phyloP scores from a whole-genome alignment of 2,113 vertebrate genomes.

The Osmerus mordax region DNA sequence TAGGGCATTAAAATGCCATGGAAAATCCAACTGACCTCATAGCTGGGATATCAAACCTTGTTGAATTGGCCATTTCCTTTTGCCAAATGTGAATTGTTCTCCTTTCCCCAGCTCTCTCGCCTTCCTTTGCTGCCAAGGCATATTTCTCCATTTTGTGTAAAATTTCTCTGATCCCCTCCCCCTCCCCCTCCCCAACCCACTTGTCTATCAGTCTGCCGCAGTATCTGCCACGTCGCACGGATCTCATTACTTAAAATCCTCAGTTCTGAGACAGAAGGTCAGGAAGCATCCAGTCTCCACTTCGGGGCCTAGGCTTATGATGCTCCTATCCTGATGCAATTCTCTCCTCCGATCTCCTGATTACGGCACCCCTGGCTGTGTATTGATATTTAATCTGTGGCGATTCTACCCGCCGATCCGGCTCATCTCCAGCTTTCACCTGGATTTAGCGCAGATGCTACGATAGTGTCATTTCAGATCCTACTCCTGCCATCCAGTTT shows the following conservation, averaged over 20 bases:
- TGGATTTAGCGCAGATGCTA: no score
- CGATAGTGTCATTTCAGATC: no score
- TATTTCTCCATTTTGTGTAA: slow-evolving; percentile 46
- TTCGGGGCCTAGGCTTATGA: slow-evolving; percentile 61
- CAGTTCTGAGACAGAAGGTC: slow-evolving; percentile 71
- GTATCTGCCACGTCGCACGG: slow-evolving; percentile 57
- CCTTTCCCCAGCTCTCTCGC: slow-evolving; percentile 35
- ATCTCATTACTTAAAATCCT: slow-evolving; percentile 72
- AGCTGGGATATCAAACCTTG: not conserved
- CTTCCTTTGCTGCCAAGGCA: slow-evolving; percentile 35
- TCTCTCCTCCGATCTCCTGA: slow-evolving; percentile 61
- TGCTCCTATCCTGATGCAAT: slow-evolving; percentile 69
- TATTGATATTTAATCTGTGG: slow-evolving; percentile 59
- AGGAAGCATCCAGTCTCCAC: slow-evolving; percentile 69
- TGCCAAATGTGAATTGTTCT: not conserved
- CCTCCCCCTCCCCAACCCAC: slow-evolving; percentile 10
- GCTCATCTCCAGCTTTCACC: slow-evolving; percentile 22
- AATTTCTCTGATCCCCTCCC: slow-evolving; percentile 52
- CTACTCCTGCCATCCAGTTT: no score
- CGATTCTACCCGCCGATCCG: slow-evolving; percentile 47
- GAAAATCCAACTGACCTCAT: not conserved
- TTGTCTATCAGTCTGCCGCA: slow-evolving; percentile 13
- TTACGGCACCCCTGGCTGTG: slow-evolving; percentile 55
- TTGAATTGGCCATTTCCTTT: not conserved
- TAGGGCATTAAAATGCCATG: not conserved